Evolutionary conservation across 2,888 invertebrate genomes (phyloP), one percentile per base, ranked within the genome.

Genomic region (Cephus spinipes): DNA sequence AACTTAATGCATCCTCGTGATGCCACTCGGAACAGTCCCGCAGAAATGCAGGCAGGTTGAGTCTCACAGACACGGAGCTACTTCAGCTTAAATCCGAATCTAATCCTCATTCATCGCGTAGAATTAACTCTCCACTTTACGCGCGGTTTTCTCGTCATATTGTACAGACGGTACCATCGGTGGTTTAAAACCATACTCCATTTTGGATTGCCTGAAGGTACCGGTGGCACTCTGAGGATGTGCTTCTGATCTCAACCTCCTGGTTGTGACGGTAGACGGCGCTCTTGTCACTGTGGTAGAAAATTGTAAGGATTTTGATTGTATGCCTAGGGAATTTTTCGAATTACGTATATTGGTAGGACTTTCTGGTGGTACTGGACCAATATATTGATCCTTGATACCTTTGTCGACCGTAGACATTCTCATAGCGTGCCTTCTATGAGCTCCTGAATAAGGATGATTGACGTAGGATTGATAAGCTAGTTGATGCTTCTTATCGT

Each of bases 101-200:
- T 40, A 40, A 40, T 40, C 40, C 40, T 40, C 40, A 40, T 40
- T 40, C 40, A 15, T 40, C 40, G 40, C 6, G 40, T 69, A 68
- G 40, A 69, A 79, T 79, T 73, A 79, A 68, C 79, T 79, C 69
- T 91, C 89, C 9, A 91, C 89, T 84, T 90, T 90, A 11, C 31
- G 30, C 3, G 89, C 90, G 0, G 90, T 90, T 75, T 95, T 94
- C 81, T 96, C 94, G 87, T 96, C 96, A 12, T 97, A 95, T 89
- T 96, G 96, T 6, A 95, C 93, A 0, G 97, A 97, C 0, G 97
- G 97, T 80, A 96, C 94, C 84, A 97, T 90, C 0, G 97, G 97
- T 0, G 97, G 97, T 86, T 95, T 96, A 84, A 97, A 97, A 0
- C 96, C 95, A 84, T 97, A 97, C 83, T 97, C 97, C 87, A 97